Percentiles rank a stretch among this genome's conserved stretches.
These are phyloP conservation scores for Delia radicum DNA, from an alignment of 1,140 invertebrate genomes.

Conservation along the genomic window DNA sequence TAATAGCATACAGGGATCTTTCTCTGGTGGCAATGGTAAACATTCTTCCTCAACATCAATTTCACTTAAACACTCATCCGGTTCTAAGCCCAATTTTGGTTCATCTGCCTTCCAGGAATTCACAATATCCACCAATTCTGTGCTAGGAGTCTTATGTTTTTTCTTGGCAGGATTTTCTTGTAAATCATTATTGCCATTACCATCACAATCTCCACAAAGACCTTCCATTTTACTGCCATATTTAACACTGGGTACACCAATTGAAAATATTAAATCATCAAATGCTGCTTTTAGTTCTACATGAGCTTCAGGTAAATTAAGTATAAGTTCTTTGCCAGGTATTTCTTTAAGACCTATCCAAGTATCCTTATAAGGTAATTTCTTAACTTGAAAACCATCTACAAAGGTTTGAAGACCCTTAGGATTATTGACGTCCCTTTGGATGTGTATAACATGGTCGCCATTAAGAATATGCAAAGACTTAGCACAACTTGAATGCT, in stretches of 20 bases:
- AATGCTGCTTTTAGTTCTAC: slow-evolving; percentile 59
- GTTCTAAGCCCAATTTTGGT: slow-evolving; percentile 48
- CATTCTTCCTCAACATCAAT: slow-evolving; percentile 58
- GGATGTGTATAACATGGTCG: slow-evolving; percentile 64
- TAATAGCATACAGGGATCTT: slow-evolving; percentile 67
- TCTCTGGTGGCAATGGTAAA: slow-evolving; percentile 57
- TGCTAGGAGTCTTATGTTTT: slow-evolving; percentile 33
- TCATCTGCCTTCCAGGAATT: slow-evolving; percentile 64
- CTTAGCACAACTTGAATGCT: slow-evolving; percentile 42
- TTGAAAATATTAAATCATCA: slow-evolving; percentile 57
- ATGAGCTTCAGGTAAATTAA: slow-evolving; percentile 57
- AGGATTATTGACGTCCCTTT: slow-evolving; percentile 42
- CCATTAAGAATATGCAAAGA: slow-evolving; percentile 64
- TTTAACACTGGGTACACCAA: slow-evolving; percentile 66
- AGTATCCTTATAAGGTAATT: slow-evolving; percentile 58
- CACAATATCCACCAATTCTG: slow-evolving; percentile 58
- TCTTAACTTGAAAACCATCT: slow-evolving; percentile 55
- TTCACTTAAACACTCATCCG: slow-evolving; percentile 46
- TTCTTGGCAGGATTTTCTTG: slow-evolving; percentile 55
- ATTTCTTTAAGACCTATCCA: slow-evolving; percentile 59
- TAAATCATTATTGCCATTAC: slow-evolving; percentile 65
- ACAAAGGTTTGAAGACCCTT: slow-evolving; percentile 38
- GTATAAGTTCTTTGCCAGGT: slow-evolving; percentile 57
- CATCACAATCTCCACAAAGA: slow-evolving; percentile 77
- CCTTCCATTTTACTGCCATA: slow-evolving; percentile 75